Conservation (phyloP, 2,888 invertebrate species). For the Drosophila acutilabella region DNA sequence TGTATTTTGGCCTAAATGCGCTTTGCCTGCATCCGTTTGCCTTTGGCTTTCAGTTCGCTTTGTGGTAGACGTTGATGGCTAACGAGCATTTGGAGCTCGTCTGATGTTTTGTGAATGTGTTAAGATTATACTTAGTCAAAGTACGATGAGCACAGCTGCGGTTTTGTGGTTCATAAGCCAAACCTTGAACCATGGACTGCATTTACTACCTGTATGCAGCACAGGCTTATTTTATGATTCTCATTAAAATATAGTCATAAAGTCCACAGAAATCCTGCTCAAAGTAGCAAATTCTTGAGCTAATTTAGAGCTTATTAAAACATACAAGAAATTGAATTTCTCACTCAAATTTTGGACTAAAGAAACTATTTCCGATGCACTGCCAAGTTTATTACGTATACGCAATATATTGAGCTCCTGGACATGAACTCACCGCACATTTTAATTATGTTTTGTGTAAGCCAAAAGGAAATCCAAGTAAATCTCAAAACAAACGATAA, state of each 20-base stretch:
- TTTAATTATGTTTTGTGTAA: constrained; percentile 53
- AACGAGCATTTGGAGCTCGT: constrained; percentile 35
- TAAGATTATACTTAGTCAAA: constrained; percentile 30
- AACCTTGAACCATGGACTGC: constrained; percentile 11
- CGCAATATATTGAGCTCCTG: constrained; percentile 26
- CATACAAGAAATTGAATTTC: too few relatives aligned
- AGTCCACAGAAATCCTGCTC: neutral
- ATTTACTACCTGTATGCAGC: neutral
- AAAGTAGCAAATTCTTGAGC: too few relatives aligned
- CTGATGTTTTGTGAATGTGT: constrained; percentile 32
- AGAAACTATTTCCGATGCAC: too few relatives aligned
- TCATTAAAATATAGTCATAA: neutral
- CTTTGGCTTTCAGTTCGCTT: constrained; percentile 39
- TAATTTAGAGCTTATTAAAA: too few relatives aligned
- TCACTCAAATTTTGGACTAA: too few relatives aligned
- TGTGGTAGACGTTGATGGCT: constrained; percentile 25
- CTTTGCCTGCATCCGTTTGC: constrained; percentile 41
- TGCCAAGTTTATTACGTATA: constrained; percentile 3
- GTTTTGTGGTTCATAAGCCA: constrained; percentile 20
- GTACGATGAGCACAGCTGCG: constrained; percentile 34
- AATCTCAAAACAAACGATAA: constrained; percentile 56
- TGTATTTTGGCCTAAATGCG: constrained; percentile 53
- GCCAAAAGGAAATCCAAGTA: constrained; percentile 37
- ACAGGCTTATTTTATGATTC: neutral
- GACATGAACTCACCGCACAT: constrained; percentile 21